Evolutionary conservation across 2,113 vertebrate species (phyloP), one percentile per base, ranked within the genome.

Genomic region (Rana temporaria): DNA sequence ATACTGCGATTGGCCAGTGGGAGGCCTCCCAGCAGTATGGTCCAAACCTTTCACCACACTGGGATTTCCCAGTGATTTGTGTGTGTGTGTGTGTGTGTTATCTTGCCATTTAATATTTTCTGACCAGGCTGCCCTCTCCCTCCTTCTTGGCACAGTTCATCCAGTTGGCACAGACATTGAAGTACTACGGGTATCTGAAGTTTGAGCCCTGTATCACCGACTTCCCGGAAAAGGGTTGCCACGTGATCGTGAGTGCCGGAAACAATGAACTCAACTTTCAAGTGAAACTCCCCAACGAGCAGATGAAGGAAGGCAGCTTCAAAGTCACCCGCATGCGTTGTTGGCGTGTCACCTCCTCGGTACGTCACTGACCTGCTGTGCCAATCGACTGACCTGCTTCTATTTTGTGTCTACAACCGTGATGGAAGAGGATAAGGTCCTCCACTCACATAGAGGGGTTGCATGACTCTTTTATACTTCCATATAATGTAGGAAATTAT

Each of bases 211-310:
- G 98, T 1, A 19, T 98, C 87, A 99, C 98, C 0, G 98, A 99
- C 92, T 99, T 99, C 90, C 98, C 98, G 0, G 98, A 99, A 89
- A 98, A 97, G 87, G 97, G 96, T 20, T 99, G 98, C 88, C 97
- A 98, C 0, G 98, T 99, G 19, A 95, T 99, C 0, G 97, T 99
- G 83, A 96, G 96, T 0, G 97, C 98, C 0, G 98, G 98, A 85
- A 99, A 98, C 93, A 98, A 97, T 0, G 98, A 99, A 86, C 96
- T 99, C 88, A 99, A 98, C 91, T 99, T 99, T 88, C 98, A 99
- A 84, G 95, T 99, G 87, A 97, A 96, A 86, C 91, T 99, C 64
- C 97, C 97, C 12, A 98, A 85, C 0, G 96, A 98, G 32, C 98
- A 98, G 85, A 95, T 98, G 89, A 98, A 98, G 62, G 98, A 99